Conservation (phyloP, 2,888 invertebrate genomes). For the Netelia virgata region DNA sequence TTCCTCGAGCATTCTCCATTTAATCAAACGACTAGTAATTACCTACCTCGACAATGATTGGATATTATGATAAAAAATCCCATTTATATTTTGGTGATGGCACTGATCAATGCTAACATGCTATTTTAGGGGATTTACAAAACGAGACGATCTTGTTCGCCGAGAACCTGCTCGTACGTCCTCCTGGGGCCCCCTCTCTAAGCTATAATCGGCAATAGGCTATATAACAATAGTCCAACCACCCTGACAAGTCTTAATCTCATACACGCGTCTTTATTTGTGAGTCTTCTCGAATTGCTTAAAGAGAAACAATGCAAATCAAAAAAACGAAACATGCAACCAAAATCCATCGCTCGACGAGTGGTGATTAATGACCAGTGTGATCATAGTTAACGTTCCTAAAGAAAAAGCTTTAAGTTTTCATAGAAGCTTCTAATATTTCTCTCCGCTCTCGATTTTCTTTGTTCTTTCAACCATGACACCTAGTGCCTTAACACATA, state of each 20-base stretch:
- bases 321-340: conserved; percentile 16
- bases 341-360: conserved; percentile 35
- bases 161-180: conserved; percentile 78
- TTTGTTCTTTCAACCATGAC: conserved; percentile 27
- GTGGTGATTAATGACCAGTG: conserved; percentile 33
- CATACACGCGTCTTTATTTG: conserved; percentile 65
- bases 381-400: conserved; percentile 17
- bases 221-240: conserved; percentile 18
- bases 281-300: conserved; percentile 51
- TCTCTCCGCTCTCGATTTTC: not conserved
- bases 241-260: conserved; percentile 24
- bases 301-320: conserved; percentile 25
- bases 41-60: not conserved
- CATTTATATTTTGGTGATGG: conserved; percentile 67
- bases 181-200: conserved; percentile 81
- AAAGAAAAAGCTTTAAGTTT: not conserved
- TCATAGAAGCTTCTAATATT: conserved; percentile 3
- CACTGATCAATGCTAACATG: conserved; percentile 77
- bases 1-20: not conserved
- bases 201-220: conserved; percentile 65
- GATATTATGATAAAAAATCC: not conserved
- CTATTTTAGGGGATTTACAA: conserved; percentile 81
- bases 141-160: conserved; percentile 80
- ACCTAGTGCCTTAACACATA: conserved; percentile 77
- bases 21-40: conserved; percentile 10